phyloP scores from a whole-genome alignment of 2,888 invertebrate species.

The Chelonus formosanus region DNA sequence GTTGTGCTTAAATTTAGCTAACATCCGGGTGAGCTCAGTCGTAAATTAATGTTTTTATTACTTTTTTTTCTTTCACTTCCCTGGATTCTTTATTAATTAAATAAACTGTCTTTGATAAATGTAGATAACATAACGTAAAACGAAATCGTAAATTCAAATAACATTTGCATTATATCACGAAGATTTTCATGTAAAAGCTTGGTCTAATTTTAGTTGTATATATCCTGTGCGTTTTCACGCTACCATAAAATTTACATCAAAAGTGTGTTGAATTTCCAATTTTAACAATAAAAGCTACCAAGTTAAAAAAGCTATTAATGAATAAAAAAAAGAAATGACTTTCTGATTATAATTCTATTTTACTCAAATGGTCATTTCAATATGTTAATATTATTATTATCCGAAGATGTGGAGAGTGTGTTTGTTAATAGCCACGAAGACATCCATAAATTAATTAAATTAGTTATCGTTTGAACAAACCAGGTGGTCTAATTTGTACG shows the following conservation, averaged over 20 bases:
- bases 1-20: slow-evolving; percentile 54
- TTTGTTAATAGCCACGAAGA: no score
- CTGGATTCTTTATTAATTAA: not conserved
- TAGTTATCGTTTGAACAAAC: not conserved
- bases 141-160: not conserved
- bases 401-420: no score
- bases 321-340: no score
- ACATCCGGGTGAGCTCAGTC: slow-evolving; percentile 55
- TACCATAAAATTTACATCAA: slow-evolving; percentile 25
- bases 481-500: slow-evolving; percentile 5
- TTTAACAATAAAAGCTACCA: not conserved
- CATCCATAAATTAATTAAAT: not conserved
- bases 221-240: slow-evolving; percentile 18
- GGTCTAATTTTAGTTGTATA: slow-evolving; percentile 19
- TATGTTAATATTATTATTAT: no score
- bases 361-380: no score
- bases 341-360: no score
- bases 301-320: no score
- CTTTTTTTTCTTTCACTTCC: not conserved
- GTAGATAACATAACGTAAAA: not conserved
- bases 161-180: slow-evolving; percentile 1
- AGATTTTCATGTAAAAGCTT: slow-evolving; percentile 9
- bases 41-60: slow-evolving; percentile 40
- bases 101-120: not conserved
- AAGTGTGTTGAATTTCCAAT: slow-evolving; percentile 23